Base-by-base conservation (phyloP, 2,113 vertebrate species). In the Osmerus mordax region DNA sequence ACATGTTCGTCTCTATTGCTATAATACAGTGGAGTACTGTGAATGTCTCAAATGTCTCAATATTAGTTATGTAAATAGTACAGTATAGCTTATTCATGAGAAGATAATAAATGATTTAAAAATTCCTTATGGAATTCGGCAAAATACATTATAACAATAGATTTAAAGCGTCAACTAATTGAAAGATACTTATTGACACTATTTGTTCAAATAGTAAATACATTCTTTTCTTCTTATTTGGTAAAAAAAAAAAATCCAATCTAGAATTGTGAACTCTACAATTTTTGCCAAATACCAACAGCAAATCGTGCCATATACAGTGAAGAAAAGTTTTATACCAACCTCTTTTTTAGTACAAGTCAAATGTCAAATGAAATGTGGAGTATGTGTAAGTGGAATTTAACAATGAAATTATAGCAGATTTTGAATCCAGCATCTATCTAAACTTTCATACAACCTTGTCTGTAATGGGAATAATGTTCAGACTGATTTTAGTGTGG, bases 221-320 rank as follows among this genome's bases (percentile, higher is more conserved):
- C 41, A 72, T 78, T 74, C 74, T 63, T 75, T 67, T 18, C 18
- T 64, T 70, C 76, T 29, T 71, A 78, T 81, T 81, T 72, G 71
- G 76, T 77, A 67, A 55, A 66, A 66, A 77, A 66, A 77, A 54
- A 61, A 71, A 75, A 36, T 64, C 29, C 61, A 66, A 52, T 64
- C 62, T 67, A 60, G 3, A 67, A 76, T 64, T 61, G 72, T 74
- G 51, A 73, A 78, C 60, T 67, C 64, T 63, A 67, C 36, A 74
- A 61, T 66, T 74, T 65, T 72, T 80, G 81, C 78, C 80, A 84
- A 84, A 83, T 71, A 67, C 56, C 69, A 69, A 67, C 28, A 72
- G 65, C 70, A 65, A 77, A 73, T 67, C 67, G 83, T 87, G 85
- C 85, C 83, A 85, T 78, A 81, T 67, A 65, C 25, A 70, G 47